Evolutionary conservation across 92 coral and sea anemone genomes (phyloP).

Genomic region (Palythoa grandiflora): DNA sequence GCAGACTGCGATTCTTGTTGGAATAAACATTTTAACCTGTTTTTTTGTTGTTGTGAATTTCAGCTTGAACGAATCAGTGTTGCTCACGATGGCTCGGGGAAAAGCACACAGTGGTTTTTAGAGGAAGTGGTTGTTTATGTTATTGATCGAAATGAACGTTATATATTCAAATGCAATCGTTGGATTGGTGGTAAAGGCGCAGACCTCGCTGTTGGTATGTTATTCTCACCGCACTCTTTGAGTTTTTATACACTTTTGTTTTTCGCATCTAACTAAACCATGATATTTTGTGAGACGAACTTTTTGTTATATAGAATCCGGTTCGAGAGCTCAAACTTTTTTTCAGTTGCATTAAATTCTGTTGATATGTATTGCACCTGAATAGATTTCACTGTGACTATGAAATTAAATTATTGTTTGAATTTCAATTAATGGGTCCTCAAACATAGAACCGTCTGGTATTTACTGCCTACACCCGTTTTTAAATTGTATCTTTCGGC

Average conservation of each 20-base stretch:
- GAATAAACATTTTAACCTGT: neutral
- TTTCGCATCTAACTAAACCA: neutral
- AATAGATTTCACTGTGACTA: neutral
- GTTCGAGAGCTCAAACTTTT: too few relatives aligned
- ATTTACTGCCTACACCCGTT: too few relatives aligned
- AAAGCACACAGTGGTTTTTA: constrained; percentile 82
- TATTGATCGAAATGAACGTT: constrained; percentile 77
- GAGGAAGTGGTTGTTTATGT: constrained; percentile 81
- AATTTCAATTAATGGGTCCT: neutral
- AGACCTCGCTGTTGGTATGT: constrained; percentile 79
- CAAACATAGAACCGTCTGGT: too few relatives aligned
- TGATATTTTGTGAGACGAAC: neutral
- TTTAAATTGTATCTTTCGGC: too few relatives aligned
- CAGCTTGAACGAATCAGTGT: constrained; percentile 77
- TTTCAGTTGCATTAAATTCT: neutral
- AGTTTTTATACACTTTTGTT: neutral
- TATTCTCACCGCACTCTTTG: neutral
- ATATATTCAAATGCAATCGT: constrained; percentile 79
- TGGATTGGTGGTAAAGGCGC: constrained; percentile 85
- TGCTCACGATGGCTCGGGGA: constrained; percentile 83
- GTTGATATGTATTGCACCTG: neutral
- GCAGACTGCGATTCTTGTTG: too few relatives aligned
- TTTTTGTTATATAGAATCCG: neutral
- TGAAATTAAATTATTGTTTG: neutral
- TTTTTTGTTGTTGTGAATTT: neutral